Evolutionary conservation across 2,797 vertebrate species (phyloP).

Genomic region (Limnodromus scolopaceus): DNA sequence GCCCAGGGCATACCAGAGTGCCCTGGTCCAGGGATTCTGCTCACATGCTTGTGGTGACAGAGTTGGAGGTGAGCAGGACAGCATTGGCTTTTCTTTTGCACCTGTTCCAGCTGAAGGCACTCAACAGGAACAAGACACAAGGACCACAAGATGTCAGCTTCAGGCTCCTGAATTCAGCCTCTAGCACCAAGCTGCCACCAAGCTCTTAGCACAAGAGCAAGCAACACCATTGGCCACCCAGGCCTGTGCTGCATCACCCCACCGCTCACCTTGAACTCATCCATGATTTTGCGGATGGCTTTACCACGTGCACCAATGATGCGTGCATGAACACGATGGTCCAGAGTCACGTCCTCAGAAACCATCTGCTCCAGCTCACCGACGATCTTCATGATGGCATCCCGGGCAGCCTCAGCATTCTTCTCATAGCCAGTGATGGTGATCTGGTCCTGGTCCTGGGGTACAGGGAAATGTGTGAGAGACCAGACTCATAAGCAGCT

Average conservation of each 20-base stretch:
- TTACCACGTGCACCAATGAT: conserved; percentile 97
- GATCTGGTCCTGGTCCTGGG: conserved; percentile 91
- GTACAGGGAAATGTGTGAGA: not conserved
- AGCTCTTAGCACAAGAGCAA: not conserved
- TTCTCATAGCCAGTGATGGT: conserved; percentile 97
- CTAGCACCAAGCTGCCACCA: not conserved
- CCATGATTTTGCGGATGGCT: conserved; percentile 98
- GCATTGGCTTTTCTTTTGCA: not conserved
- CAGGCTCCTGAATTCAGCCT: not conserved
- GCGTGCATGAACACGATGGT: conserved; percentile 95
- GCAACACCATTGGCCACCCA: not conserved
- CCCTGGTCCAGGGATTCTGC: not conserved
- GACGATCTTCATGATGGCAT: conserved; percentile 93
- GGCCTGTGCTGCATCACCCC: fast-evolving
- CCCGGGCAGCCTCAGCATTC: conserved; percentile 92
- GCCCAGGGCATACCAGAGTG: not conserved
- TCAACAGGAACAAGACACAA: not conserved
- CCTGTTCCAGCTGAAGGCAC: not conserved
- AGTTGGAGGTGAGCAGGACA: not conserved
- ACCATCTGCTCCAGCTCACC: conserved; percentile 97
- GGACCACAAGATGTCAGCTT: not conserved
- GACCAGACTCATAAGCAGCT: not conserved
- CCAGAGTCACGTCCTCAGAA: conserved; percentile 92
- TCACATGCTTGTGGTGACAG: not conserved
- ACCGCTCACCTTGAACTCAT: conserved; percentile 92